Evolutionary conservation across 2,888 invertebrate genomes (phyloP), one percentile per base, ranked within the genome.

Genomic region (Clusia tigrina): DNA sequence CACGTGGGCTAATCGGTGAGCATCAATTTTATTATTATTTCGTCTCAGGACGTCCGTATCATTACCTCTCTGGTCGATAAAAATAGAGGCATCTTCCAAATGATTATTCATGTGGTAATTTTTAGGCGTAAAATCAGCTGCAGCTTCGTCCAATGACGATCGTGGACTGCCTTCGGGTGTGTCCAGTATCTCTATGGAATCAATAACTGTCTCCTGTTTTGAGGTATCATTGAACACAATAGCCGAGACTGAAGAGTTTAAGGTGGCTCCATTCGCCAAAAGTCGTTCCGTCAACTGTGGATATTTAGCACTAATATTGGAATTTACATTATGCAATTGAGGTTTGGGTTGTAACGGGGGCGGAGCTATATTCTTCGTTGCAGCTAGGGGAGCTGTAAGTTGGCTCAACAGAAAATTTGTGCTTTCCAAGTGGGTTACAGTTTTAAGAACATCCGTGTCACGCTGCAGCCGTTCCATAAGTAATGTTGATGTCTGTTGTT

Each of bases 101-200:
- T 48, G 48, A 25, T 54, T 23, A 66, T 60, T 61, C 57, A 26
- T 24, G 10, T 25, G 26, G 46, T 42, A 17, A 46, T 42, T 57
- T 10, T 42, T 24, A 0, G 17, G 12, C 2, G 9, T 2, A 17
- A 60, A 54, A 37, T 52, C 61, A 1, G 55, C 55, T 1, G 59
- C 53, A 38, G 62, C 48, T 15, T 70, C 72, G 26, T 71, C 69
- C 38, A 68, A 20, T 23, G 69, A 68, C 10, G 73, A 67, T 26
- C 73, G 73, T 2, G 78, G 80, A 68, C 81, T 81, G 22, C 78
- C 78, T 55, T 81, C 82, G 9, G 82, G 82, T 9, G 81, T 81
- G 60, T 81, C 81, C 32, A 81, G 64, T 38, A 81, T 81, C 64
- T 82, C 81, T 67, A 81, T 81, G 5, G 81, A 80, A 64, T 81